phyloP scores from a whole-genome alignment of 2,113 vertebrate genomes.

The Pelecanoides urinatrix region DNA sequence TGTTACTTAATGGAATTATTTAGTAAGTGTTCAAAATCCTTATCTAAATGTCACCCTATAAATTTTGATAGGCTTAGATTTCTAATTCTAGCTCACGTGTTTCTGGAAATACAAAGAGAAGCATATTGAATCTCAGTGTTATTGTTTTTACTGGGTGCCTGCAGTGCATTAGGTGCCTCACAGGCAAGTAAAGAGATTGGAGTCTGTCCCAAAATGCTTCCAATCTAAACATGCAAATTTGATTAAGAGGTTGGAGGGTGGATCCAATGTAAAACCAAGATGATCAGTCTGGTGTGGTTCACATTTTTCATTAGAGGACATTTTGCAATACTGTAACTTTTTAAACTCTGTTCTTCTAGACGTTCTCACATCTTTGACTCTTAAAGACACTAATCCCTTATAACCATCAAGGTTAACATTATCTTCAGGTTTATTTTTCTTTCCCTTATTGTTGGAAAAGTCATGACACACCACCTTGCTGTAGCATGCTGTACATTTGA shows the following conservation, averaged over 20 bases:
- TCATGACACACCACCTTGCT: background rate
- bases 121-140: background rate
- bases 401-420: background rate
- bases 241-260: background rate
- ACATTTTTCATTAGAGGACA: background rate
- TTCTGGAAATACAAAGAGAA: background rate
- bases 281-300: background rate
- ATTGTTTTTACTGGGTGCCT: background rate
- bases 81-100: background rate
- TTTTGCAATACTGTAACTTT: background rate
- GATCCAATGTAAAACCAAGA: background rate
- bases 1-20: background rate
- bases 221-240: slow-evolving; percentile 6
- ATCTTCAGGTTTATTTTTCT: background rate
- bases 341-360: background rate
- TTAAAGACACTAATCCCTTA: background rate
- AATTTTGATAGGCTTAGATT: background rate
- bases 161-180: background rate
- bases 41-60: background rate
- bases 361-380: background rate
- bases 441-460: background rate
- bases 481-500: background rate
- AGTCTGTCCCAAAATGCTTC: background rate
- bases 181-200: background rate
- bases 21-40: background rate